These are phyloP conservation scores for Nothura maculosa DNA, from an alignment of 2,797 vertebrate species.

Conservation along the genomic window DNA sequence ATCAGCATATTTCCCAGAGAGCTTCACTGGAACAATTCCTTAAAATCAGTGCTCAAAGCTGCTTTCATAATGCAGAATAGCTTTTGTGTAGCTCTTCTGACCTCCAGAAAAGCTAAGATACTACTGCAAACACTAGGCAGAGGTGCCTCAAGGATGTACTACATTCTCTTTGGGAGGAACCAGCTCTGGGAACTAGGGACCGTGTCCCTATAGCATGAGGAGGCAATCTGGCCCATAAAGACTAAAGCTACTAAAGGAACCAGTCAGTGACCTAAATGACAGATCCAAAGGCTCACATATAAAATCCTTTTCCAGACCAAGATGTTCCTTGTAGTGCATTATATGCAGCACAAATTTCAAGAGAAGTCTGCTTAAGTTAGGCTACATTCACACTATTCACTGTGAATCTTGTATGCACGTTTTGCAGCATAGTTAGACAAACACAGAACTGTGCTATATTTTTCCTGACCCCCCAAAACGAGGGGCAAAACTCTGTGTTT, in stretches of 20 bases:
- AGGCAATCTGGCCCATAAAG: neutral
- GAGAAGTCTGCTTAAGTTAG: neutral
- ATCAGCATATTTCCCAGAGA: neutral
- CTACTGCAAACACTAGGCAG: neutral
- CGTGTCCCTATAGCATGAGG: neutral
- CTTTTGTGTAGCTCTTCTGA: neutral
- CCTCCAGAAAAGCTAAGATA: neutral
- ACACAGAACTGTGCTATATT: neutral
- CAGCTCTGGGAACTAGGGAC: neutral
- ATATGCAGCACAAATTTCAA: neutral
- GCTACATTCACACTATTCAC: neutral
- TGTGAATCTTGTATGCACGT: neutral
- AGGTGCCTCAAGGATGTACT: neutral
- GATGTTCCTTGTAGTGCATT: neutral
- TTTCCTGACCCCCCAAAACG: neutral
- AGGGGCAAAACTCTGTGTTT: neutral
- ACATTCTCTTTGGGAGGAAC: rapidly evolving
- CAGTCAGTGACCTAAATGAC: neutral
- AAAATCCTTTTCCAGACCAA: neutral
- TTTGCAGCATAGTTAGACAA: neutral
- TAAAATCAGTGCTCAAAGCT: neutral
- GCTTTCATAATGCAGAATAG: neutral
- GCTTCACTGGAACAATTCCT: neutral
- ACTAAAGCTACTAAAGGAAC: neutral
- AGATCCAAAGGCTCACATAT: neutral